Evolutionary conservation across 2,888 invertebrate species (phyloP), one percentile per base, ranked within the genome.

Genomic region (Atethmia centrago): DNA sequence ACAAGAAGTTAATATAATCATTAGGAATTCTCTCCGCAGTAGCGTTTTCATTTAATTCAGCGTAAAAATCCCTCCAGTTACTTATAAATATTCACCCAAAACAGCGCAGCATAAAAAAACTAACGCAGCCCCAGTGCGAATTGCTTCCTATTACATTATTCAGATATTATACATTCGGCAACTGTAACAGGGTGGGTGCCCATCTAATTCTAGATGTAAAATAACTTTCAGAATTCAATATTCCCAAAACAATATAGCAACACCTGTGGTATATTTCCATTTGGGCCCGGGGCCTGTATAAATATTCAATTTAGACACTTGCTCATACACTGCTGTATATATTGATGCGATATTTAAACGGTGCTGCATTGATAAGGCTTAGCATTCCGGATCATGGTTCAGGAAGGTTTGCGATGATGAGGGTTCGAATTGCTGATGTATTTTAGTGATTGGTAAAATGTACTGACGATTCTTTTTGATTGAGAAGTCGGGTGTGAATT

Each of bases 201-300:
- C 88, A 89, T 91, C 92, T 93, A 93, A 93, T 93, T 91, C 91
- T 85, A 89, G 88, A 91, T 92, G 92, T 93, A 92, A 93, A 92
- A 92, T 92, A 93, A 93, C 89, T 92, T 88, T 90, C 88, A 85
- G 91, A 92, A 94, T 94, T 94, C 93, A 94, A 94, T 94, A 94
- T 94, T 90, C 91, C 90, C 90, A 88, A 92, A 93, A 93, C 93
- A 93, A 92, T 92, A 93, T 91, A 85, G 90, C 87, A 91, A 91
- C 93, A 93, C 93, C 93, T 93, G 93, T 81, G 88, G 31, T 80
- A 70, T 79, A 85, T 85, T 87, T 84, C 82, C 85, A 86, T 87
- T 85, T 63, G 76, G 81, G 85, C 83, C 19, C 80, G 80, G 86
- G 86, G 83, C 87, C 85, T 87, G 89, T 91, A 92, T 93, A 93